Evolutionary conservation across 2,888 invertebrate species (phyloP).

Genomic region (Pasiphila rectangulata): DNA sequence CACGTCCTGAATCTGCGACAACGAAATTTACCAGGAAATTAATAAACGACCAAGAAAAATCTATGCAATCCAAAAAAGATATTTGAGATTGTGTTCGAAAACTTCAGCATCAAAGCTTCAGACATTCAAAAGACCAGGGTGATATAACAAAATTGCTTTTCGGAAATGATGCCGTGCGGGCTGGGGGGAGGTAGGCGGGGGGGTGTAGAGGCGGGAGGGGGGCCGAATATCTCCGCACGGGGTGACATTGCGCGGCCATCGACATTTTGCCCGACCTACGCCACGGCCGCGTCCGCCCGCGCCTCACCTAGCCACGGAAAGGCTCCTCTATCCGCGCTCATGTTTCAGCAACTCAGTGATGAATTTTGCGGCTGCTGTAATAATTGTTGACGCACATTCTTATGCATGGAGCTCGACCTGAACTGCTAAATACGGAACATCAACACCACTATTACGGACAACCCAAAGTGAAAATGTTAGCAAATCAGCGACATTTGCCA

Average conservation of each 20-base stretch:
- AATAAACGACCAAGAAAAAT: too few species aligned
- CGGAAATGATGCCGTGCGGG: constrained; percentile 59
- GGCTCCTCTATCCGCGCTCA: constrained; percentile 50
- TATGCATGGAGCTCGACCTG: too few species aligned
- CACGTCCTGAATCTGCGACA: too few species aligned
- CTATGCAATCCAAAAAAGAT: too few species aligned
- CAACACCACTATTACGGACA: too few species aligned
- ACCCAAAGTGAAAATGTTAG: too few species aligned
- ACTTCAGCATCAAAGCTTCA: too few species aligned
- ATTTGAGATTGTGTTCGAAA: too few species aligned
- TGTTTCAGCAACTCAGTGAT: constrained; percentile 13
- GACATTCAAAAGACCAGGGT: constrained; percentile 27
- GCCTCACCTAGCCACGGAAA: constrained; percentile 52
- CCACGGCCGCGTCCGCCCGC: constrained; percentile 51
- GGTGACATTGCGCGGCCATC: constrained; percentile 77
- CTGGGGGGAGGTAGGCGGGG: constrained; percentile 36
- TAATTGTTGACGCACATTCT: neutral
- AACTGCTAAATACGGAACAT: too few species aligned
- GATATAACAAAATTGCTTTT: constrained; percentile 46
- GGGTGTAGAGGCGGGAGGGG: constrained; percentile 38
- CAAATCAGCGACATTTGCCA: too few species aligned
- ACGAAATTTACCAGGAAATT: too few species aligned
- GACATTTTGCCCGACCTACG: constrained; percentile 76
- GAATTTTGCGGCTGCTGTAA: neutral
- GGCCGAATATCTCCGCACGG: constrained; percentile 62